phyloP scores from a whole-genome alignment of 2,888 invertebrate species.

The Cryptophagus acutangulus region DNA sequence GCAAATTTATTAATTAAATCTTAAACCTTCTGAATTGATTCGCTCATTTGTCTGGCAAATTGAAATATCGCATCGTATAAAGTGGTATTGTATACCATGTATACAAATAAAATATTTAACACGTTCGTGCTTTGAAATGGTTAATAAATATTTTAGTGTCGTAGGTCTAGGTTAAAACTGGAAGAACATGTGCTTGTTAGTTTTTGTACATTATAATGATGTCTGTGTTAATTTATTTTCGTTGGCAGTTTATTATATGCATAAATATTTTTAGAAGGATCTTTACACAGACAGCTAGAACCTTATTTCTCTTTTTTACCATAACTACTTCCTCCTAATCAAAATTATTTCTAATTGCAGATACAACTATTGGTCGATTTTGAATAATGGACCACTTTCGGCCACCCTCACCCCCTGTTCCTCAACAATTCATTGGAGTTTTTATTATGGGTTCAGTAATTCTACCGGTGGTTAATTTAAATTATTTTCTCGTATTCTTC shows the following conservation, averaged over 20 bases:
- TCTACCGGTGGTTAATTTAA: slow-evolving; percentile 9
- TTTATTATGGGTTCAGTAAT: slow-evolving; percentile 20
- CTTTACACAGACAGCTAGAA: slow-evolving; percentile 1
- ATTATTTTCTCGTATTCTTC: too few relatives aligned
- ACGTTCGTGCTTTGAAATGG: too few relatives aligned
- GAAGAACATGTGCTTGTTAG: slow-evolving; percentile 11
- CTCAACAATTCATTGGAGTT: slow-evolving; percentile 31
- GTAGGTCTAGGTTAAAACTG: slow-evolving; percentile 15
- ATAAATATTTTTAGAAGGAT: not conserved
- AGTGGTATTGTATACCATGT: too few relatives aligned
- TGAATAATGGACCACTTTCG: slow-evolving; percentile 26
- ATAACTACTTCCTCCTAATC: not conserved
- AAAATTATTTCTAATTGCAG: slow-evolving; percentile 17
- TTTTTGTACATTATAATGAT: slow-evolving; percentile 3
- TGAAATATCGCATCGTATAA: too few relatives aligned
- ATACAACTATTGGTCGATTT: slow-evolving; percentile 28
- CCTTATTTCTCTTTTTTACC: not conserved
- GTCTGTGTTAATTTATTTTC: slow-evolving; percentile 13
- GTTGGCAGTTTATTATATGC: slow-evolving; percentile 4
- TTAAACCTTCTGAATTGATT: too few relatives aligned
- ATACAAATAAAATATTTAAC: too few relatives aligned
- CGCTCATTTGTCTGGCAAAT: too few relatives aligned
- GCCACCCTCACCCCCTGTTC: slow-evolving; percentile 32
- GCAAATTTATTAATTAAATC: too few relatives aligned
- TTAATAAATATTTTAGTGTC: slow-evolving; percentile 11